A percentile compares a stretch with the other conserved stretches of the same genome.
Conservation (phyloP, 2,797 vertebrate genomes). For the Natrix natrix region DNA sequence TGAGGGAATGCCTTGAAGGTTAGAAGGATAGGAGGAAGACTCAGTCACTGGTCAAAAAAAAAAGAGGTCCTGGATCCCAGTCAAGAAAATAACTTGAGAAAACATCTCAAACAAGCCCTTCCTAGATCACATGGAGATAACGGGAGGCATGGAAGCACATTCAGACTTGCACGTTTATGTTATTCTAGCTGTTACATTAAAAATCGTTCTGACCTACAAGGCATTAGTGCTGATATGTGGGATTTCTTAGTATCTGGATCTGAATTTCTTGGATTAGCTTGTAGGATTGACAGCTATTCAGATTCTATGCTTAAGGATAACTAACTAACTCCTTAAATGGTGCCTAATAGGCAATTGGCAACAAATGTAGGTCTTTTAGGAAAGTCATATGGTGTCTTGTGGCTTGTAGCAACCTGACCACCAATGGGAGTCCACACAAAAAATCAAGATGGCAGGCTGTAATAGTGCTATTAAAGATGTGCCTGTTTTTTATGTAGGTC, state of each 20-base stretch:
- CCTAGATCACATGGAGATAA: neutral
- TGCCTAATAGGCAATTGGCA: neutral
- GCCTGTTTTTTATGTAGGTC: neutral
- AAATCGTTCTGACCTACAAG: neutral
- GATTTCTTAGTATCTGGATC: neutral
- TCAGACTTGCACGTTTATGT: neutral
- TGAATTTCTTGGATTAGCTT: neutral
- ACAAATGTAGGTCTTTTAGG: neutral
- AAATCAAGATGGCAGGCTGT: neutral
- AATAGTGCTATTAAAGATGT: neutral
- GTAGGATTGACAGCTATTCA: neutral
- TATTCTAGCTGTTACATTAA: neutral
- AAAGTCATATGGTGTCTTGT: neutral
- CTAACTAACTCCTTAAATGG: neutral
- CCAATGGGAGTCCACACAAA: neutral
- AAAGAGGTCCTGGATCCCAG: neutral
- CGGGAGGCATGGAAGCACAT: neutral
- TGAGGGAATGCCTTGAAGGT: neutral
- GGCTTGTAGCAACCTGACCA: neutral
- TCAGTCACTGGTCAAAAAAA: neutral
- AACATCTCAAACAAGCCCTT: neutral
- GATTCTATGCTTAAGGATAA: neutral
- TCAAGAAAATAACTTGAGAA: neutral
- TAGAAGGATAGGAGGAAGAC: neutral
- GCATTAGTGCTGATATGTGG: neutral